A percentile compares a stretch with the other conserved stretches of the same genome.
Conservation (phyloP, 1,140 invertebrate species). For the Drosophila biarmipes region DNA sequence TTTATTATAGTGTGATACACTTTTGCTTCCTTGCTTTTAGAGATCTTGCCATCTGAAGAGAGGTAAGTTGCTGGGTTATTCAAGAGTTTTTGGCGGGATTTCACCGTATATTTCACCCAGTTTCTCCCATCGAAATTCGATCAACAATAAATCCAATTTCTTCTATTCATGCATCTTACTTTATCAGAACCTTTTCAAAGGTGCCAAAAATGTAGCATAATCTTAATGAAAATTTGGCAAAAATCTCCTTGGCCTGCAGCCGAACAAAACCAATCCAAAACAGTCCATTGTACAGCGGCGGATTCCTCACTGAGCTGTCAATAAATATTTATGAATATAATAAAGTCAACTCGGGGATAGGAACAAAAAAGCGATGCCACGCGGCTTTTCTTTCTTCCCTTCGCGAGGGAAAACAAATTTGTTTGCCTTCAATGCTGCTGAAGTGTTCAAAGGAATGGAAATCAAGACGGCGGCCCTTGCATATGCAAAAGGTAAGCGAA, state of each 20-base stretch:
- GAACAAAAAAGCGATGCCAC: conserved; percentile 44
- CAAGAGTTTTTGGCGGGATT: conserved; percentile 15
- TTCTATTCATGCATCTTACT: not conserved
- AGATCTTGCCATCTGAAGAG: not conserved
- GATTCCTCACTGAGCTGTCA: conserved; percentile 52
- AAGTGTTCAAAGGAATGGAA: conserved; percentile 41
- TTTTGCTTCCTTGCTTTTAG: not conserved
- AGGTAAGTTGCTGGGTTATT: conserved; percentile 13
- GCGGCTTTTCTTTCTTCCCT: conserved; percentile 54
- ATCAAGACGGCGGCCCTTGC: conserved; percentile 29
- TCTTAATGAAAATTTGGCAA: conserved; percentile 48
- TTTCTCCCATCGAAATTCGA: conserved; percentile 3
- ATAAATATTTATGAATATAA: conserved; percentile 76
- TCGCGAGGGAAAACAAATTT: conserved; percentile 60
- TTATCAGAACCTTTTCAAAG: conserved; percentile 3
- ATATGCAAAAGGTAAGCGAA: conserved; percentile 67
- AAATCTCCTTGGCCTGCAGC: conserved; percentile 27
- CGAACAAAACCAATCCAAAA: conserved; percentile 28
- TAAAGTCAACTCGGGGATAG: conserved; percentile 58
- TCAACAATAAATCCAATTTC: conserved; percentile 12
- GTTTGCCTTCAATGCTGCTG: conserved; percentile 49
- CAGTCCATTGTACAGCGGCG: conserved; percentile 28
- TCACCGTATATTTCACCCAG: not conserved
- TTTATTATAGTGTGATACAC: conserved; percentile 56
- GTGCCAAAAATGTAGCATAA: conserved; percentile 32